phyloP scores from a whole-genome alignment of 2,113 vertebrate genomes.

The Manacus vitellinus region DNA sequence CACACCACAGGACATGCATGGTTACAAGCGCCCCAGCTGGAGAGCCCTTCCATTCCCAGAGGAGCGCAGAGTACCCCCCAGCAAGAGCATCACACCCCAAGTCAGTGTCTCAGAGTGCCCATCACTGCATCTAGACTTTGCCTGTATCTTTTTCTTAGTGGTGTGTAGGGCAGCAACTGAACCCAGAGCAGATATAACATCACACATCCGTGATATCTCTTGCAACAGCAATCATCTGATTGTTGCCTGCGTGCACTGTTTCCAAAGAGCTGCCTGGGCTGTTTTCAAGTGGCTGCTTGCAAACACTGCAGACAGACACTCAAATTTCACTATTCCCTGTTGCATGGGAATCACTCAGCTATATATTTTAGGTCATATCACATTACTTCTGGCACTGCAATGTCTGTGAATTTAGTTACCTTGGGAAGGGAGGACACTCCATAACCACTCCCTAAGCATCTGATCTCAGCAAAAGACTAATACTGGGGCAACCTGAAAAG shows the following conservation, averaged over 20 bases:
- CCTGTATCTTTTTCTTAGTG: not conserved
- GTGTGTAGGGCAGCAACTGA: not conserved
- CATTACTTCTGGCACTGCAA: not conserved
- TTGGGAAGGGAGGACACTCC: not conserved
- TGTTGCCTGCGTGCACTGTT: accelerated
- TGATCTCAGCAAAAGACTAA: not conserved
- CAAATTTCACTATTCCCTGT: not conserved
- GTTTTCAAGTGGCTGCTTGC: not conserved
- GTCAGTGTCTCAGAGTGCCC: not conserved
- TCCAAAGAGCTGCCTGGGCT: not conserved
- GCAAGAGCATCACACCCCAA: accelerated
- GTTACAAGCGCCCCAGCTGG: accelerated
- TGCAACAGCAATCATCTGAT: not conserved
- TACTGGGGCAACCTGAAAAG: not conserved
- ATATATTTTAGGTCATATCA: not conserved
- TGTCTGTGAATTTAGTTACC: not conserved
- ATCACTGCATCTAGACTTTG: not conserved
- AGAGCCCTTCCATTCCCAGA: not conserved
- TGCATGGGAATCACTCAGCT: not conserved
- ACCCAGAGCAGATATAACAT: not conserved
- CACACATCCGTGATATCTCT: not conserved
- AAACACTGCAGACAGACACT: not conserved
- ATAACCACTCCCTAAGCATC: not conserved
- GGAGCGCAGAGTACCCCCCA: not conserved
- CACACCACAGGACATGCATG: not conserved